Evolutionary conservation across 2,797 vertebrate species (phyloP).

Genomic region (Myotis vivesi): DNA sequence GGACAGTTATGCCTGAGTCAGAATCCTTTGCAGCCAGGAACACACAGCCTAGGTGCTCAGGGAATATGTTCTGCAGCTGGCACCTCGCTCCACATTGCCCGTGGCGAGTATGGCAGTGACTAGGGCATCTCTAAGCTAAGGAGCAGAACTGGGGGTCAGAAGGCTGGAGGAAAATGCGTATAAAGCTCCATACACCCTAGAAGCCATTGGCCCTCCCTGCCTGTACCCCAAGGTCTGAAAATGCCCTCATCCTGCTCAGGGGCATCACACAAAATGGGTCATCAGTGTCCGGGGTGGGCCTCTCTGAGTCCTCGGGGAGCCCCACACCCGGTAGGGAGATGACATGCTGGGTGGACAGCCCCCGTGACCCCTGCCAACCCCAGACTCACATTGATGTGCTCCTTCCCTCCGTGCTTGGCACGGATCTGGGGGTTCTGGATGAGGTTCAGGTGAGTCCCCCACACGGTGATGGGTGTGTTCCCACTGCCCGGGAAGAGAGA

Average conservation of each 20-base stretch:
- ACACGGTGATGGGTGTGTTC: constrained; percentile 95
- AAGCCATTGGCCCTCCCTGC: background rate
- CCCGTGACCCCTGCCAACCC: rapidly evolving
- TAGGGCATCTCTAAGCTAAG: background rate
- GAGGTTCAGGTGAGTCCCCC: constrained; percentile 96
- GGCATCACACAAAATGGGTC: rapidly evolving
- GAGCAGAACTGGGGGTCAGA: background rate
- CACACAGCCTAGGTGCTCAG: background rate
- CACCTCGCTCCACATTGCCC: background rate
- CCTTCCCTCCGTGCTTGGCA: constrained; percentile 94
- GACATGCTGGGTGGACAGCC: rapidly evolving
- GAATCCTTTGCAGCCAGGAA: background rate
- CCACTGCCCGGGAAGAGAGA: constrained; percentile 85
- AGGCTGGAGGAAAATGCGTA: background rate
- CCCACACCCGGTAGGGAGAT: background rate
- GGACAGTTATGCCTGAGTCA: too few relatives aligned
- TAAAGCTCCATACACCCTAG: background rate
- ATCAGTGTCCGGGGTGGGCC: background rate
- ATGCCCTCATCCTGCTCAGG: background rate
- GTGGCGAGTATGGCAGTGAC: rapidly evolving
- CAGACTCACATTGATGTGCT: constrained; percentile 92
- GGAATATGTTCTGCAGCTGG: background rate
- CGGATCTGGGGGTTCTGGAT: constrained; percentile 97
- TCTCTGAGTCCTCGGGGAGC: background rate
- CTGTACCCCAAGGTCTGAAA: background rate